Evolutionary conservation across 2,113 vertebrate genomes (phyloP), one percentile per base, ranked within the genome.

Genomic region (Lonchura striata): DNA sequence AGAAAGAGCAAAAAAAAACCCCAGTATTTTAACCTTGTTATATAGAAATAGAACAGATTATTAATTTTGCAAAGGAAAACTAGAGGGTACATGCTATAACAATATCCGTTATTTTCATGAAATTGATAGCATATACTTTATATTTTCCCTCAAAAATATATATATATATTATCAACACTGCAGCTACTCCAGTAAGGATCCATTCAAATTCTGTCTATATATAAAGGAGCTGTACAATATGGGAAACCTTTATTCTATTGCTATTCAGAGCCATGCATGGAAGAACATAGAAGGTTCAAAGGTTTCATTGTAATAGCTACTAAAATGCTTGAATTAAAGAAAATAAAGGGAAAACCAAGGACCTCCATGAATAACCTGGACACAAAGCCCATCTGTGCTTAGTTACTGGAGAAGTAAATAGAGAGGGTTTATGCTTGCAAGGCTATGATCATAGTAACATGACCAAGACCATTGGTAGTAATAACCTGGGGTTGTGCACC

Each of bases 361-460:
- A 76, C 52, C 37, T 86, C 42, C 12, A 2, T 88, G 84, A 94
- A 75, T 87, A 85, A 90, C 70, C 72, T 69, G 61, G 54, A 87
- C 69, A 86, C 70, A 92, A 95, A 93, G 66, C 86, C 82, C 71
- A 82, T 96, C 93, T 95, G 82, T 82, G 69, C 66, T 70, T 66
- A 74, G 71, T 89, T 96, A 49, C 60, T 68, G 53, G 52, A 86
- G 74, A 71, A 74, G 49, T 49, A 89, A 92, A 91, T 68, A 75
- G 42, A 61, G 54, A 92, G n/a, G 30, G 86, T 85, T 93, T 82
- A 76, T 1, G 2, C 83, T 94, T 82, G 70, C 53, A 80, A 63
- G 53, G 53, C 63, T 78, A 1, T 52, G 70, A 89, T 94, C 59
- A 37, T 82, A 83, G 70, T 65, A 68, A 91, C 2, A 2, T 59